Evolutionary conservation across 1,140 invertebrate genomes (phyloP).

Genomic region (Stratiolaelaps scimitus): DNA sequence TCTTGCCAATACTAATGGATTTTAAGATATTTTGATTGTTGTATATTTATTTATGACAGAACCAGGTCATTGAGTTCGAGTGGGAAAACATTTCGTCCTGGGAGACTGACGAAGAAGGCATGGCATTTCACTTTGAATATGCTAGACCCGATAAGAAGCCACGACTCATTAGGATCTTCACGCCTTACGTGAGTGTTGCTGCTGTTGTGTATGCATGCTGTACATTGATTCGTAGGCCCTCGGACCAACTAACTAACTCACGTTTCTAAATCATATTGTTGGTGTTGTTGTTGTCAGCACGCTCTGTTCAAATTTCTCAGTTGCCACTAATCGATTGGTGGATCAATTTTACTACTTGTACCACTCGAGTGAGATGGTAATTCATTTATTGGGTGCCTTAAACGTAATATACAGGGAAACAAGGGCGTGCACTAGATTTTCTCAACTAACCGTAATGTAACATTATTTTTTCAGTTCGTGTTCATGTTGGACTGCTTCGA

Average conservation of each 20-base stretch:
- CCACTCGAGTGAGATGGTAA: background rate
- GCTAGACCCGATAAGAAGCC: constrained; percentile 63
- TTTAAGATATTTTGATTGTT: constrained; percentile 28
- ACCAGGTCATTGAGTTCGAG: constrained; percentile 65
- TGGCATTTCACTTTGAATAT: constrained; percentile 77
- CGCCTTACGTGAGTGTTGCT: constrained; percentile 66
- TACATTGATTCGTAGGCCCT: constrained; percentile 22
- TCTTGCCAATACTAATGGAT: too few species aligned
- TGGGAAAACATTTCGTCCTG: constrained; percentile 68
- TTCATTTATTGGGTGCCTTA: constrained; percentile 30
- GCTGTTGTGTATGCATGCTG: background rate
- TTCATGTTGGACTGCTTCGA: constrained; percentile 89
- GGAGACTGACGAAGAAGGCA: constrained; percentile 77
- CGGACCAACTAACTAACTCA: constrained; percentile 22
- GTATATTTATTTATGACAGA: constrained; percentile 40
- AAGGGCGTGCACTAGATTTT: too few species aligned
- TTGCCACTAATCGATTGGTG: constrained; percentile 11
- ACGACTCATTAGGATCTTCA: constrained; percentile 73
- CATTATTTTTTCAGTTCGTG: constrained; percentile 58
- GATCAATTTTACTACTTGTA: background rate
- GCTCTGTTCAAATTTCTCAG: constrained; percentile 26
- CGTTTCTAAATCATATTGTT: constrained; percentile 4
- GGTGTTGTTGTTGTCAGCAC: constrained; percentile 20
- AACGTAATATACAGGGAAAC: too few species aligned
- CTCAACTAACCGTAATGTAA: too few species aligned